These are phyloP conservation scores for Capitulum mitella DNA, from an alignment of 2,888 invertebrate genomes.

Conservation along the genomic window DNA sequence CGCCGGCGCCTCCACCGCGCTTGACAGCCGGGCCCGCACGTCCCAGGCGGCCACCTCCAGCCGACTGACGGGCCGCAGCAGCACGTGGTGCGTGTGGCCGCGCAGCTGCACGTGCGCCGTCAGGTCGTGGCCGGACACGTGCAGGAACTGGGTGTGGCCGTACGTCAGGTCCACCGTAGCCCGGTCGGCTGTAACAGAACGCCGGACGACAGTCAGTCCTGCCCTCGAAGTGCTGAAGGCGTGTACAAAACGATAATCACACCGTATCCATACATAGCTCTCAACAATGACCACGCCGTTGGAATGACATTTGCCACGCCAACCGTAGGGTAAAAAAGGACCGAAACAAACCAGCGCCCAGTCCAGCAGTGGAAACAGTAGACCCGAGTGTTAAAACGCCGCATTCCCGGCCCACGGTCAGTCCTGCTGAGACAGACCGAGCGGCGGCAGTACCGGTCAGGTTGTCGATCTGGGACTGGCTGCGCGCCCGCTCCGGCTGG, in stretches of 20 bases:
- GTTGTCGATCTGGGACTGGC: background rate
- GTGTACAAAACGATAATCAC: no score
- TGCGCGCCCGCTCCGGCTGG: background rate
- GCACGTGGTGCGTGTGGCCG: conserved; percentile 44
- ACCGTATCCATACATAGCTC: no score
- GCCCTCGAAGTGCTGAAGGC: no score
- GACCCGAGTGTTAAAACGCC: no score
- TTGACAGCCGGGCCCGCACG: conserved; percentile 59
- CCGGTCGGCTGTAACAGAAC: background rate
- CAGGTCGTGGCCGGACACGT: conserved; percentile 44
- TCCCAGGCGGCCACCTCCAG: conserved; percentile 73
- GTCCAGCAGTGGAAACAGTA: no score
- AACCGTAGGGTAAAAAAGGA: no score
- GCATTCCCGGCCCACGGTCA: no score
- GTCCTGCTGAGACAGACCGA: no score
- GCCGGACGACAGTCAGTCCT: no score
- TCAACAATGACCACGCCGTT: no score
- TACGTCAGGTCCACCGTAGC: conserved; percentile 32
- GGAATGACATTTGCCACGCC: no score
- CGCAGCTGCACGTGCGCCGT: conserved; percentile 44
- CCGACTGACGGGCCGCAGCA: conserved; percentile 52
- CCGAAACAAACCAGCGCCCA: no score
- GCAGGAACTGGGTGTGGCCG: conserved; percentile 43
- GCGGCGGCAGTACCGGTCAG: background rate
- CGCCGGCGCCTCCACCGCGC: conserved; percentile 27